Evolutionary conservation across 2,888 invertebrate species (phyloP).

Genomic region (Orthonychiurus folsomi): DNA sequence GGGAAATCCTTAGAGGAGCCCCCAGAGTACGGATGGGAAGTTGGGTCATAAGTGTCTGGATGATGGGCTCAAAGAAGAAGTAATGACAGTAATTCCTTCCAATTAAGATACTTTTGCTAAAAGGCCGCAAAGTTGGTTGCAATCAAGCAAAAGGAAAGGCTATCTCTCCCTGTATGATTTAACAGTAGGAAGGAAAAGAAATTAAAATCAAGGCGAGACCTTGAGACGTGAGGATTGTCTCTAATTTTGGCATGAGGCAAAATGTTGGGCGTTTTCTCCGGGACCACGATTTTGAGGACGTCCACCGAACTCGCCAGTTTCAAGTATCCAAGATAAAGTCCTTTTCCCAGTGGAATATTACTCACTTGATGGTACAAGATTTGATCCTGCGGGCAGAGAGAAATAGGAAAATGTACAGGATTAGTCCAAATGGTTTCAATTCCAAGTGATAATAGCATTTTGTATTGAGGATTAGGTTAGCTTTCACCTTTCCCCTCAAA

Average conservation of each 20-base stretch:
- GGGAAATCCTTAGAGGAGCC: too few species aligned
- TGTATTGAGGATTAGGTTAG: background rate
- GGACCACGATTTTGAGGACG: slow-evolving; percentile 84
- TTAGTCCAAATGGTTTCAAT: background rate
- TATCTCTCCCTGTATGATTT: too few species aligned
- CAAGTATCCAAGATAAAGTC: slow-evolving; percentile 89
- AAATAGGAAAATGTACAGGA: too few species aligned
- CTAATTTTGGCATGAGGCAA: slow-evolving; percentile 87
- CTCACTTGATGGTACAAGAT: slow-evolving; percentile 67
- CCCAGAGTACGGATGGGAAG: background rate
- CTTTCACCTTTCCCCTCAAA: background rate
- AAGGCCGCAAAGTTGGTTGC: background rate
- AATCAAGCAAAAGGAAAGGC: too few species aligned
- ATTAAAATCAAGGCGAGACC: slow-evolving; percentile 48
- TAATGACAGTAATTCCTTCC: background rate
- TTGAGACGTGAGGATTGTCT: slow-evolving; percentile 91
- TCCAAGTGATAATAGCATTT: background rate
- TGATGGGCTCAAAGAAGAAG: background rate
- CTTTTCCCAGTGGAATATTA: slow-evolving; percentile 68
- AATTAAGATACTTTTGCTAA: background rate
- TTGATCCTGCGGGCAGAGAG: slow-evolving; percentile 47
- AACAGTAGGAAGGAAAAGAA: background rate
- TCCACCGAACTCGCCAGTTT: slow-evolving; percentile 96
- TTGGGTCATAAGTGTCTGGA: background rate
- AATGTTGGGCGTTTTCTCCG: slow-evolving; percentile 84